These are phyloP conservation scores for Seriola rivoliana DNA, from an alignment of 2,113 vertebrate species.

Conservation along the genomic window DNA sequence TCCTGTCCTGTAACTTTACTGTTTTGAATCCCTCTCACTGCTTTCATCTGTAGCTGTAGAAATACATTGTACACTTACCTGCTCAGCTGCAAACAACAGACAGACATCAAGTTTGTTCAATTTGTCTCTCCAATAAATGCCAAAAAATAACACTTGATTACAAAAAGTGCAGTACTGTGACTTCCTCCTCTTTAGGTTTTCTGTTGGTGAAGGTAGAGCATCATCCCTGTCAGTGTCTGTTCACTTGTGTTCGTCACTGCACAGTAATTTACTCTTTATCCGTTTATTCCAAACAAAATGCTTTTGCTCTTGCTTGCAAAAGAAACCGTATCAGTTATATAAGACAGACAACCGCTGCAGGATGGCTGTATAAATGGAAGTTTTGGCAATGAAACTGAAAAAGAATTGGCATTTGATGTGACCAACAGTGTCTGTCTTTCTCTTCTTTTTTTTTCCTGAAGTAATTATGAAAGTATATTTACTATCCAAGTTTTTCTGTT, in stretches of 20 bases:
- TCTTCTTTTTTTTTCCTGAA: background rate
- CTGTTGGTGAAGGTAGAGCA: background rate
- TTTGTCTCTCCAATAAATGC: too few species aligned
- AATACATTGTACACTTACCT: background rate
- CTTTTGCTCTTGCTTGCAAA: background rate
- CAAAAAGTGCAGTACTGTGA: background rate
- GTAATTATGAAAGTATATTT: background rate
- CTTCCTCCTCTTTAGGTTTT: background rate
- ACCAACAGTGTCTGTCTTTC: background rate
- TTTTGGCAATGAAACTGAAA: background rate
- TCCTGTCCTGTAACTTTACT: too few species aligned
- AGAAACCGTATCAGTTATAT: background rate
- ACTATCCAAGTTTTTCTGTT: slow-evolving; percentile 8
- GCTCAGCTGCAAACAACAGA: background rate
- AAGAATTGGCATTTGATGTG: background rate
- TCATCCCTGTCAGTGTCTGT: background rate
- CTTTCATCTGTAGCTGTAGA: too few species aligned
- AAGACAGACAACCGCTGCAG: background rate
- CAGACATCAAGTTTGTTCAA: background rate
- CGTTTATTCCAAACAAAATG: background rate
- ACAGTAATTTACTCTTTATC: background rate
- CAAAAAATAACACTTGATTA: background rate
- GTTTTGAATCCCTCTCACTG: too few species aligned
- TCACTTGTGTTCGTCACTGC: too few species aligned
- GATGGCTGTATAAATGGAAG: background rate